phyloP scores from a whole-genome alignment of 2,797 vertebrate genomes.

The Pteronotus mesoamericanus region DNA sequence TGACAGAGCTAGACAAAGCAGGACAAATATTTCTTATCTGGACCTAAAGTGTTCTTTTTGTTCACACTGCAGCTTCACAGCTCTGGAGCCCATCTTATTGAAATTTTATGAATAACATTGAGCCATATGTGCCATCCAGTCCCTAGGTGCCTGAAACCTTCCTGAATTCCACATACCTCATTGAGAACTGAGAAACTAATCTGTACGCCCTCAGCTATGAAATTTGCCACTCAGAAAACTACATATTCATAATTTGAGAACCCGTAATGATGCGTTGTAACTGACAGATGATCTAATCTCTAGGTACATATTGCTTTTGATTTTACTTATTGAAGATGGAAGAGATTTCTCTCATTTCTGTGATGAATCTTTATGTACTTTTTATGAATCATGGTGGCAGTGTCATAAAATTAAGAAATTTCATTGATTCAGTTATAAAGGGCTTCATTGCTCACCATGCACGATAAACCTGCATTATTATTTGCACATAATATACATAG shows the following conservation, averaged over 20 bases:
- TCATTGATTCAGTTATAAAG: conserved; percentile 44
- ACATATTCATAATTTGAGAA: conserved; percentile 76
- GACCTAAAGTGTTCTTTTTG: not conserved
- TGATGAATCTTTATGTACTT: conserved; percentile 7
- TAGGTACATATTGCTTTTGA: conserved; percentile 41
- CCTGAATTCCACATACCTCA: conserved; percentile 8
- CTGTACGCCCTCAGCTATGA: conserved; percentile 72
- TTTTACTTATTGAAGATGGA: conserved; percentile 41
- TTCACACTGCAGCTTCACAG: conserved; percentile 13
- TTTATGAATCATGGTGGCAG: conserved; percentile 29
- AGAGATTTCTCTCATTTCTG: conserved; percentile 23
- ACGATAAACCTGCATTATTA: not conserved
- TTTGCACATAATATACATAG: conserved; percentile 34
- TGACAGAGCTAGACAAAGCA: not conserved
- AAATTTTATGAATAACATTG: conserved; percentile 46
- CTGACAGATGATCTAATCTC: conserved; percentile 66
- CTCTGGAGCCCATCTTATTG: conserved; percentile 17
- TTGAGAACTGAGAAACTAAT: conserved; percentile 64
- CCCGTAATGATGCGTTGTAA: conserved; percentile 52
- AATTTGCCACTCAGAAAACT: conserved; percentile 69
- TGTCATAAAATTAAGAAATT: conserved; percentile 48
- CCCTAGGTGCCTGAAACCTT: conserved; percentile 52
- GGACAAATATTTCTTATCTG: not conserved
- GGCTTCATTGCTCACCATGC: not conserved
- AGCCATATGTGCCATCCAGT: conserved; percentile 24